Percentiles rank a stretch among this genome's conserved stretches.
Conservation (phyloP, 1,140 invertebrate genomes). For the Brachionus koreanus region DNA sequence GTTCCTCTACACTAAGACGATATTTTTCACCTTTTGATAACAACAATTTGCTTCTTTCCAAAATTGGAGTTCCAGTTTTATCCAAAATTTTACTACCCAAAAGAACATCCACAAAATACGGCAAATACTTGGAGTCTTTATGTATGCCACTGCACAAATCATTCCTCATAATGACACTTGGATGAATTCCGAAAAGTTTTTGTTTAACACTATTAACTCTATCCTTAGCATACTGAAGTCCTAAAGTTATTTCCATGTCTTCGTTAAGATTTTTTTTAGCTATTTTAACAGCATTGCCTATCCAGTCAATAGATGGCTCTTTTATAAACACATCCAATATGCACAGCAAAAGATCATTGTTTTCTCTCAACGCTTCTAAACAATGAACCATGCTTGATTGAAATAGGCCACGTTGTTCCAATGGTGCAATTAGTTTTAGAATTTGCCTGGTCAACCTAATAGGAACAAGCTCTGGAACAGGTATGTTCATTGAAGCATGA, state of each 20-base stretch:
- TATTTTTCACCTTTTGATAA: constrained; percentile 25
- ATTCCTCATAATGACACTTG: constrained; percentile 9
- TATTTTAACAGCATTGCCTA: constrained; percentile 57
- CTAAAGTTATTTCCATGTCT: constrained; percentile 14
- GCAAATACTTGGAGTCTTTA: constrained; percentile 4
- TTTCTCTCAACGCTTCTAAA: constrained; percentile 62
- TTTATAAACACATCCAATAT: constrained; percentile 71
- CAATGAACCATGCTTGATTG: constrained; percentile 66
- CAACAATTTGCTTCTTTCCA: background rate
- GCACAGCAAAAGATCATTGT: constrained; percentile 63
- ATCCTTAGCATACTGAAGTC: constrained; percentile 37
- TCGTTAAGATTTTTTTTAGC: constrained; percentile 45
- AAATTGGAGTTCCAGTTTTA: background rate
- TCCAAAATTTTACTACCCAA: background rate
- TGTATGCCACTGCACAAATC: background rate
- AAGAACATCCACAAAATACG: background rate
- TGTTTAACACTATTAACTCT: constrained; percentile 27
- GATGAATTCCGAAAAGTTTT: constrained; percentile 41
- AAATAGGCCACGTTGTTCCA: constrained; percentile 64
- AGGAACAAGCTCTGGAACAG: constrained; percentile 71
- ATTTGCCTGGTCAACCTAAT: constrained; percentile 72
- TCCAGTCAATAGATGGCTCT: constrained; percentile 70
- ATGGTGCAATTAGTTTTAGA: constrained; percentile 65
- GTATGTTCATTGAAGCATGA: constrained; percentile 63
- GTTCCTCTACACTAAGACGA: constrained; percentile 55